Conservation (phyloP, 2,888 invertebrate species). For the Ophion ventricosus region DNA sequence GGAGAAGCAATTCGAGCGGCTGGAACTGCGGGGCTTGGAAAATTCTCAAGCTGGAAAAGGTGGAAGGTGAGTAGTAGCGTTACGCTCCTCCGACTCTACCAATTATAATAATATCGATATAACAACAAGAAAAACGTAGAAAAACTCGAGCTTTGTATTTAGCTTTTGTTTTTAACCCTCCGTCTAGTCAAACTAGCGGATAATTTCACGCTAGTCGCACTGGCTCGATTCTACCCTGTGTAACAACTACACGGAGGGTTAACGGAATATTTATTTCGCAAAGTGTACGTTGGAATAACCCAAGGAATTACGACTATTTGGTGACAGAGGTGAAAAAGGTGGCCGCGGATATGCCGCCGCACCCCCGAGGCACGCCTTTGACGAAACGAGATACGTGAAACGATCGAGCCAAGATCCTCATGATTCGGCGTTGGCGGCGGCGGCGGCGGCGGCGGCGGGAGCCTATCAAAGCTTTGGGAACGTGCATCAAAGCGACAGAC, state of each 20-base stretch:
- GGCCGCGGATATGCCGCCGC: conserved; percentile 76
- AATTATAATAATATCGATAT: too few relatives aligned
- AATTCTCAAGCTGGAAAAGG: conserved; percentile 74
- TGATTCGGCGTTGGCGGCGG: conserved; percentile 34
- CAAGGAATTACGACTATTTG: background rate
- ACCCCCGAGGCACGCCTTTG: conserved; percentile 74
- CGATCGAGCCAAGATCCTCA: conserved; percentile 70
- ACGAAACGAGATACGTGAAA: conserved; percentile 76
- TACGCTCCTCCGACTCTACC: background rate
- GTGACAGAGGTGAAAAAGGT: conserved; percentile 74
- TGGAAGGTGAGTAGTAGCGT: conserved; percentile 73
- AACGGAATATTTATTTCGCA: too few relatives aligned
- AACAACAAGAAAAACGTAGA: too few relatives aligned
- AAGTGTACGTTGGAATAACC: background rate
- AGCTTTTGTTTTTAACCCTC: background rate
- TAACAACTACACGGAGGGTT: too few relatives aligned
- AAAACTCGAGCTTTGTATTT: too few relatives aligned
- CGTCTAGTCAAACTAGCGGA: too few relatives aligned
- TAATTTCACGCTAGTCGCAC: too few relatives aligned
- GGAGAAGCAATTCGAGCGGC: conserved; percentile 75
- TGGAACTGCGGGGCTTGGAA: conserved; percentile 71
- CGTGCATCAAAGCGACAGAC: conserved; percentile 82
- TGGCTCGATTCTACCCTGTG: too few relatives aligned
- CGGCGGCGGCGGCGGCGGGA: conserved; percentile 6
- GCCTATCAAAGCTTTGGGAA: conserved; percentile 69